Conservation (phyloP, 2,113 vertebrate species). For the Felis chaus region DNA sequence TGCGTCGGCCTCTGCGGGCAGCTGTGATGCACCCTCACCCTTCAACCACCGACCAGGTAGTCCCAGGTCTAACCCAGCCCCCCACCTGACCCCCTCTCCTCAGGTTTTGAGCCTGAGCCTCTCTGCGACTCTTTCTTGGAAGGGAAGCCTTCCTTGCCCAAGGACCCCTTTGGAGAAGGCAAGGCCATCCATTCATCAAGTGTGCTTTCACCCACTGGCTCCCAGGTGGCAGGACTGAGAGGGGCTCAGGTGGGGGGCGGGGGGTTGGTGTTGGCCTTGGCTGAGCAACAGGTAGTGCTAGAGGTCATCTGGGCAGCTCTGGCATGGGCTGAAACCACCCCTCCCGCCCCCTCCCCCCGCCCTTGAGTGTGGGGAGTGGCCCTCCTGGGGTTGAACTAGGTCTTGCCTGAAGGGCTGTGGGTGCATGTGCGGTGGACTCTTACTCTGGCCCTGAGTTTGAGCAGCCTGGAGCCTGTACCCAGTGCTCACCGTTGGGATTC, state of each 20-base stretch:
- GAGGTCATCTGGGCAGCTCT: not conserved
- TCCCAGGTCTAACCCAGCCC: not conserved
- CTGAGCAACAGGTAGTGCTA: not conserved
- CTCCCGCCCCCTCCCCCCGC: too few species aligned
- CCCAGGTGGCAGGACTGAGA: constrained; percentile 12
- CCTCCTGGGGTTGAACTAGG: not conserved
- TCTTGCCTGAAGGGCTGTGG: not conserved
- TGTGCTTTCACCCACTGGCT: not conserved
- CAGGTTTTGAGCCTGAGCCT: constrained; percentile 23
- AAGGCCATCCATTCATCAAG: constrained; percentile 13
- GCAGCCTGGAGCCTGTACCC: not conserved
- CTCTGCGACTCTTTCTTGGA: constrained; percentile 51
- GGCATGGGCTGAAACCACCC: not conserved
- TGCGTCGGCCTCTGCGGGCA: constrained; percentile 85
- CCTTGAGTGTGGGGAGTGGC: not conserved
- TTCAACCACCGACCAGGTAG: constrained; percentile 94
- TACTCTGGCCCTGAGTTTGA: not conserved
- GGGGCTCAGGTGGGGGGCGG: not conserved
- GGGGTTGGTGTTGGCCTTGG: not conserved
- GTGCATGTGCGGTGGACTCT: constrained; percentile 32
- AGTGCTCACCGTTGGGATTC: not conserved
- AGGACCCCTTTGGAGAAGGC: constrained; percentile 60
- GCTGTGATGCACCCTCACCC: constrained; percentile 87
- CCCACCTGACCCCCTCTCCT: not conserved
- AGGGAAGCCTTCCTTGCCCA: constrained; percentile 64